Conservation (phyloP, 2,113 vertebrate species). For the Saiga tatarica region DNA sequence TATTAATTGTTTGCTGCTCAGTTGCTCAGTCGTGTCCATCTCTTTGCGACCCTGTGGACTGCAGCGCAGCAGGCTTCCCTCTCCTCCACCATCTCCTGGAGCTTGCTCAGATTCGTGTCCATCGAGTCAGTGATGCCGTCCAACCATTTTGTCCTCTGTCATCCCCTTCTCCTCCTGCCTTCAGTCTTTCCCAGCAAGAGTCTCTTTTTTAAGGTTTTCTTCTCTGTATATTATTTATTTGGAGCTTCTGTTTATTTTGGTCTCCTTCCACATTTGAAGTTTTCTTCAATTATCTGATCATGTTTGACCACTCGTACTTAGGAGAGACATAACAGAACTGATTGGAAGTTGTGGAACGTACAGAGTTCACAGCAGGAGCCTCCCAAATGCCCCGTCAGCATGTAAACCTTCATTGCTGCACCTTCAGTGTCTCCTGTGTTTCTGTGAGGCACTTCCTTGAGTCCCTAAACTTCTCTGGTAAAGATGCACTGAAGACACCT, state of each 20-base stretch:
- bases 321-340: background rate
- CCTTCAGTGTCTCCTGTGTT: background rate
- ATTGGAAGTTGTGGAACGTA: background rate
- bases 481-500: background rate
- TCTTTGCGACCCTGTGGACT: fast-evolving
- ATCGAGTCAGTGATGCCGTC: background rate
- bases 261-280: background rate
- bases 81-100: background rate
- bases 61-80: background rate
- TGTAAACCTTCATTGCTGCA: background rate
- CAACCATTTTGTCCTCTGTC: background rate
- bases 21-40: fast-evolving
- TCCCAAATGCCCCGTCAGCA: background rate
- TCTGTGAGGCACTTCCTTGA: background rate
- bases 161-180: background rate
- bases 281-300: background rate
- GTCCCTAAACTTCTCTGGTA: background rate
- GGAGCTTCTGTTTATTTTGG: background rate
- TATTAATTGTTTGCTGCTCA: background rate
- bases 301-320: background rate
- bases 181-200: background rate
- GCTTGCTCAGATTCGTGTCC: background rate
- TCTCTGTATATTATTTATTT: background rate
- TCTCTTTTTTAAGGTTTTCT: background rate
- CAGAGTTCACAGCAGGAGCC: background rate